Base-by-base conservation (phyloP, 1,140 invertebrate species). In the Ceratosolen solmsi region DNA sequence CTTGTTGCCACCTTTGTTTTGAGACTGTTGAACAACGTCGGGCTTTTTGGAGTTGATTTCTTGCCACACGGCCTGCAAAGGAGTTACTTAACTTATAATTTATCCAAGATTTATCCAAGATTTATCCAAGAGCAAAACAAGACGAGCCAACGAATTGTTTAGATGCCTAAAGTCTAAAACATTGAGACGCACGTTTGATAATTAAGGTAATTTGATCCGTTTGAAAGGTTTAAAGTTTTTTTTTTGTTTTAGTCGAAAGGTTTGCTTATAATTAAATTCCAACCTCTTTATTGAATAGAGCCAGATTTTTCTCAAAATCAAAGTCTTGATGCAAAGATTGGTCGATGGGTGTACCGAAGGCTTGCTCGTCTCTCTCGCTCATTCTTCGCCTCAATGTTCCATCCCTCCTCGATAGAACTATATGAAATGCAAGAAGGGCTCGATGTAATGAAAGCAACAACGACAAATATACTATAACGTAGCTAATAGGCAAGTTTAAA, bases 281-380 rank as follows among this genome's bases (percentile, higher is more conserved):
- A 36, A 94, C 95, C 89, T 95, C 94, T 92, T 98, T 98, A 91
- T 98, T 95, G 92, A 98, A 98, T 36, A 98, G 91, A 17, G 96
- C 96, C 27, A 98, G 92, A 93, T 98, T 98, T 83, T 96, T 97
- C 89, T 98, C 97, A 93, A 98, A 98, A 93, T 98, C 97, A 93
- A 98, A 98, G 85, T 97, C 96, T 87, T 96, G 93, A 82, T 92
- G 90, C 65, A 93, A 86, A 49, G 92, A 93, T 71, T 93, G 92
- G 85, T 94, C 93, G 33, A 94, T 92, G 8, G 93, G 92, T 54
- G 92, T 93, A 83, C 93, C 94, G 87, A 95, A 95, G 80, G 93
- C 93, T 56, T 94, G 92, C 84, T 94, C 93, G 86, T 94, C 92
- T 82, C 89, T 89, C 79, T 93, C 91, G 60, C 87, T 87, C 85